These are phyloP conservation scores for Archilochus colubris DNA, from an alignment of 2,113 vertebrate genomes.

Conservation along the genomic window DNA sequence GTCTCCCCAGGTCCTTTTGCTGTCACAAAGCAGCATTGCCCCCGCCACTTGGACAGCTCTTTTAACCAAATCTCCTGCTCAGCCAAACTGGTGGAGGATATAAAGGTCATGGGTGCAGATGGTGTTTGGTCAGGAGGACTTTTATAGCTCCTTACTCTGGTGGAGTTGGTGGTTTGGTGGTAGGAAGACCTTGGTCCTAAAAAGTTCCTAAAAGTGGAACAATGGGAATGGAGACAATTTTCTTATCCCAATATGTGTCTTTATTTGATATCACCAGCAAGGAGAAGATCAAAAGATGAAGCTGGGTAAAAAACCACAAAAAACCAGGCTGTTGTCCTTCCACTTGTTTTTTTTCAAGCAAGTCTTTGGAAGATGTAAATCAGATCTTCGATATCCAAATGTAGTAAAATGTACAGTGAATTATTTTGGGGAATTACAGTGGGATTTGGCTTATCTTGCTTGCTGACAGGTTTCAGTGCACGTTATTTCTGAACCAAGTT, in stretches of 20 bases:
- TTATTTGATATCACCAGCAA: slow-evolving; percentile 34
- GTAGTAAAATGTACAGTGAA: neutral
- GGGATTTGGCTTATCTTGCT: slow-evolving; percentile 42
- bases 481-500: neutral
- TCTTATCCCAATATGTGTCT: neutral
- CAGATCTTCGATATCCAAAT: slow-evolving; percentile 51
- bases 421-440: slow-evolving; percentile 17
- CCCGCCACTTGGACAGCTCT: fast-evolving
- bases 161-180: neutral
- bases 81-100: fast-evolving
- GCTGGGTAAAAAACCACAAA: neutral
- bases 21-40: neutral
- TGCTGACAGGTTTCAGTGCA: neutral
- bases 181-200: neutral
- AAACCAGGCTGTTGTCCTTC: fast-evolving
- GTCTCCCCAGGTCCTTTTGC: too few relatives aligned
- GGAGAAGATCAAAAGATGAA: slow-evolving; percentile 39
- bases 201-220: neutral
- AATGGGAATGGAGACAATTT: neutral
- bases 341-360: neutral
- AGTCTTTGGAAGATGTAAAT: slow-evolving; percentile 36
- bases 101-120: fast-evolving
- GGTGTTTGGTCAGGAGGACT: neutral
- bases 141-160: neutral
- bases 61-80: neutral